Evolutionary conservation across 2,113 vertebrate genomes (phyloP), one percentile per base, ranked within the genome.

Genomic region (Sylvilagus bachmani): DNA sequence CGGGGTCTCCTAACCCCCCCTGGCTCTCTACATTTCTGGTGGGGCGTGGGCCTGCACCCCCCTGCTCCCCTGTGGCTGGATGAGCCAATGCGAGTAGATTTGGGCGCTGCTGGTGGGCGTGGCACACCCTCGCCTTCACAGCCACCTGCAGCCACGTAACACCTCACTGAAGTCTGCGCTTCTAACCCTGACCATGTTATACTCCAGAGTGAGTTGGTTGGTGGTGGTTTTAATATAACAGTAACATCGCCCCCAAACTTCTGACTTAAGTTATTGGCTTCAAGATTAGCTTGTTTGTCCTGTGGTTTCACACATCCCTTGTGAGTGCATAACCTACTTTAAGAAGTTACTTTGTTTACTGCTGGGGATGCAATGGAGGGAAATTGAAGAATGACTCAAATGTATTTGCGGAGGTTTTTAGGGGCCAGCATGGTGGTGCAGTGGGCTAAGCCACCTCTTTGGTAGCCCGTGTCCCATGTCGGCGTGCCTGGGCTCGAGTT

Each of bases 321-420:
- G 36, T 74, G 44, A 90, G 83, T 36, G 33, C 36, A 64, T 79
- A 92, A 92, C 36, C n/a, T 71, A 84, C 27, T 90, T 90, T 62
- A 67, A 87, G 70, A 89, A 89, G 49, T 31, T 12, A 27, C 21
- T 3, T 25, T 14, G 74, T 19, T 69, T 11, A 44, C 44, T 44
- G 44, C 44, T 44, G 44, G 10, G 75, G 84, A 91, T 25, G 31
- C 25, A 17, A 51, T 66, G 61, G 22, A n/a, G 75, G n/a, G 62
- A 89, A 61, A 86, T 58, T 77, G 62, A 92, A 95, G 80, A 92
- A 51, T 58, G 19, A 58, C 49, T 91, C 17, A 38, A 77, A 62
- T 67, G 29, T 36, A 17, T 73, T 36, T 74, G 70, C 21, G 73
- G 33, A 24, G 71, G 79, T 92, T 81, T 79, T 58, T 38, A 86